phyloP scores from a whole-genome alignment of 2,888 invertebrate species.

The Aplocera efformata region DNA sequence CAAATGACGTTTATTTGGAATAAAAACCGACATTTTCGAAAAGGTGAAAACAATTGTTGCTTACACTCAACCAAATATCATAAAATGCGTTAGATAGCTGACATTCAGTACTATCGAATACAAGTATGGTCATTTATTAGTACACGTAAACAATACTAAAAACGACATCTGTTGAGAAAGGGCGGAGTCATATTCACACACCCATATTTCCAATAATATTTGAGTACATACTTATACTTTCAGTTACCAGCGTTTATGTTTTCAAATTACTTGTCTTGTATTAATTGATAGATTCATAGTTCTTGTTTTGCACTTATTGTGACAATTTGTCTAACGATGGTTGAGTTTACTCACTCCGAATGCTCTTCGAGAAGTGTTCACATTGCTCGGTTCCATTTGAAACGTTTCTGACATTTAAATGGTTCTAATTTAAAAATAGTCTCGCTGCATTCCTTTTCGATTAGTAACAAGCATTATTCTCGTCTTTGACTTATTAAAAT shows the following conservation, averaged over 20 bases:
- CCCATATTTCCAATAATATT: conserved; percentile 29
- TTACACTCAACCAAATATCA: too few relatives aligned
- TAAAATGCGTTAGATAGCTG: too few relatives aligned
- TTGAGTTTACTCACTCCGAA: neutral
- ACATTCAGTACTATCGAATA: too few relatives aligned
- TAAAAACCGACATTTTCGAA: too few relatives aligned
- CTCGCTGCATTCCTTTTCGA: conserved; percentile 33
- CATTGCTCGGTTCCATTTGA: conserved; percentile 17
- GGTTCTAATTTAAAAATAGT: conserved; percentile 36
- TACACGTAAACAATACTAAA: too few relatives aligned
- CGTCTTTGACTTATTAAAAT: conserved; percentile 18
- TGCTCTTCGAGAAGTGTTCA: conserved; percentile 12
- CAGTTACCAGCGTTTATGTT: neutral
- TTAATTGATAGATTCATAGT: neutral
- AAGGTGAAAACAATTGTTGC: too few relatives aligned
- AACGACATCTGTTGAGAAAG: too few relatives aligned
- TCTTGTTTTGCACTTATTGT: too few relatives aligned
- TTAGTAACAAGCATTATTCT: conserved; percentile 27
- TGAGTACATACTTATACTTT: conserved; percentile 9
- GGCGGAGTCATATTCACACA: too few relatives aligned
- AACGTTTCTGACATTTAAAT: conserved; percentile 31
- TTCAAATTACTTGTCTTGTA: neutral
- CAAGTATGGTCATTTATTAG: too few relatives aligned
- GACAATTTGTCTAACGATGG: too few relatives aligned
- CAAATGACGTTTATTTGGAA: too few relatives aligned